Base-by-base conservation (phyloP, 2,888 invertebrate species). In the Spialia ferax region DNA sequence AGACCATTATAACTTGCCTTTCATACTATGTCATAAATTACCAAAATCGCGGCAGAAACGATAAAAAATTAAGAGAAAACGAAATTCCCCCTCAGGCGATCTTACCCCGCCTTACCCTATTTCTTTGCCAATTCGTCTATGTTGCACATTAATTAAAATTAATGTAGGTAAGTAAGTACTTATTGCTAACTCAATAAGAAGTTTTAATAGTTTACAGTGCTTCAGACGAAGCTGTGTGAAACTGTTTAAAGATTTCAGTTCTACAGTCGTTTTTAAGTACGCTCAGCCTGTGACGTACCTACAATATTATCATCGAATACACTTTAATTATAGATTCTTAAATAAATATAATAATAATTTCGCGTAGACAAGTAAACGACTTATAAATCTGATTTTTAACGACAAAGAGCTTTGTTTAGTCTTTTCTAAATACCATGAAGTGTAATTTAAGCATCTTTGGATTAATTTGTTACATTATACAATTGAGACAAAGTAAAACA, bases 401-500 rank as follows among this genome's bases (percentile, higher is more conserved):
- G 50, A 52, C 50, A 65, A 64, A 50, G 48, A 48, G 52, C 65
- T 65, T 65, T 65, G 0, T 59, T n/a, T 61, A 65, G 57, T 65
- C 57, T 64, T 57, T 50, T 59, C 38, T 10, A 59, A 57, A 55
- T 59, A 64, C 57, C 13, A 59, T 38, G 26, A 59, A 35, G 59
- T 38, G 55, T 65, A 63, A 66, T 63, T 68, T 63, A 50, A 66
- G 61, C 65, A 68, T 70, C 70, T 70, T 70, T 70, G 70, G 68
- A 69, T 68, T 56, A 63, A 62, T 64, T 64, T 62, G 61, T 69
- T 70, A 67, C 55, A 67, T 50, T 55, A 50, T 23, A 52, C 48
- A 50, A 32, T 50, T 42, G 38, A 48, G 48, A 18, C 48, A 48
- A 23, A 66, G 42, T 42, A 54, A 20, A 18, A 60, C 38, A 23